These are phyloP conservation scores for Trochalopteron elliotii DNA, from an alignment of 2,113 vertebrate genomes.

Conservation along the genomic window DNA sequence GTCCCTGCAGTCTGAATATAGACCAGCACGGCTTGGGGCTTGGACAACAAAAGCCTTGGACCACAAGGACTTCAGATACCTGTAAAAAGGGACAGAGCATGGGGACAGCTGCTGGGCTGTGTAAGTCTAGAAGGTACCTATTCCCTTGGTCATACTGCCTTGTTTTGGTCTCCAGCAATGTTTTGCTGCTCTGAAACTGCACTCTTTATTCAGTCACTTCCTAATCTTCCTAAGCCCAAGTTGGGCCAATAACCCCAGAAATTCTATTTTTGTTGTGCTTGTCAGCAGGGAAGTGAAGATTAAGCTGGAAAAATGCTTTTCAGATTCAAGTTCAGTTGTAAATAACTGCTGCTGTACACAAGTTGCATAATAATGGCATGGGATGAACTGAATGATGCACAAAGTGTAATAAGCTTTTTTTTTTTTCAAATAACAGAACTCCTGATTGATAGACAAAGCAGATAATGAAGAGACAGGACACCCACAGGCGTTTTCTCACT, in stretches of 20 bases:
- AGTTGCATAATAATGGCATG: not conserved
- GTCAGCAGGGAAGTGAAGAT: not conserved
- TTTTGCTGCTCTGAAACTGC: not conserved
- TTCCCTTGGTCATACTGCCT: not conserved
- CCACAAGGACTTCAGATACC: not conserved
- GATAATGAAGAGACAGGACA: not conserved
- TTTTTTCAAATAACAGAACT: not conserved
- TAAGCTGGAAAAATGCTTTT: not conserved
- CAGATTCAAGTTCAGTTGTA: not conserved
- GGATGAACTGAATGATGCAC: not conserved
- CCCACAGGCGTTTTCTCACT: not conserved
- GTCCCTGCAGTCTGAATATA: not conserved
- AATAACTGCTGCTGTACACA: not conserved
- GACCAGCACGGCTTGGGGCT: not conserved
- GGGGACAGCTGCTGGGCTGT: not conserved
- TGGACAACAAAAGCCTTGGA: not conserved
- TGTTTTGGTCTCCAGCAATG: not conserved
- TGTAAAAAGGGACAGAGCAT: not conserved
- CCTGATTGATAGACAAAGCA: not conserved
- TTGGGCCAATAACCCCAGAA: not conserved
- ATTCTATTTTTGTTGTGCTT: not conserved
- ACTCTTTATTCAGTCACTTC: not conserved
- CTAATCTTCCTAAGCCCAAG: not conserved
- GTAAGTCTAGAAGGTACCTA: not conserved
- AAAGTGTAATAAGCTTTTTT: not conserved